Evolutionary conservation across 2,113 vertebrate genomes (phyloP).

Genomic region (Dolichallabes microphthalmus): DNA sequence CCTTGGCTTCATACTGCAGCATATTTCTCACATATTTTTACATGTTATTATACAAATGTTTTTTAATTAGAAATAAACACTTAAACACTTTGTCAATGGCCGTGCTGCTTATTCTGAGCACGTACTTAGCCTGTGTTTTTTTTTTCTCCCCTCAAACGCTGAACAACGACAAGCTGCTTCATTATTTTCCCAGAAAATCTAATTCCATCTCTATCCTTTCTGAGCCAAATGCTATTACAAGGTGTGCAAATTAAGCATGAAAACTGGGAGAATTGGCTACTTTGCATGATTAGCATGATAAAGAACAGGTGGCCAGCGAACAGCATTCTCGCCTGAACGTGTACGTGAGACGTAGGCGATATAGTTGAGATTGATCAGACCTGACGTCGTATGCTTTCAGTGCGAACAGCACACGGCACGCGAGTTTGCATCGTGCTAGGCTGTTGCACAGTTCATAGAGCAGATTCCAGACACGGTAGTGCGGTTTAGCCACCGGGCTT

Average conservation of each 20-base stretch:
- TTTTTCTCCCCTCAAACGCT: not conserved
- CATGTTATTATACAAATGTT: too few relatives aligned
- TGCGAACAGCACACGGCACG: too few relatives aligned
- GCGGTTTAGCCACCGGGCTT: constrained; percentile 11
- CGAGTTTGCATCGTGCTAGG: not conserved
- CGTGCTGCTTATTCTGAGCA: not conserved
- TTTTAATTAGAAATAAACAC: too few relatives aligned
- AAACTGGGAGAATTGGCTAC: not conserved
- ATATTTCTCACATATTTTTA: too few relatives aligned
- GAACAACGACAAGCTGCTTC: not conserved
- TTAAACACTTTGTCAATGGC: too few relatives aligned
- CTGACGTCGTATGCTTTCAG: not conserved
- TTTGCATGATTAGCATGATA: not conserved
- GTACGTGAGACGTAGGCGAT: not conserved
- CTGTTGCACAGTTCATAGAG: not conserved
- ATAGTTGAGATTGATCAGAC: not conserved
- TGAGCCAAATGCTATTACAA: not conserved
- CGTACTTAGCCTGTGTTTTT: not conserved
- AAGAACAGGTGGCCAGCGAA: not conserved
- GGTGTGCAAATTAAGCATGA: not conserved
- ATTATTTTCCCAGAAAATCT: not conserved
- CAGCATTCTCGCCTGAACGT: not conserved
- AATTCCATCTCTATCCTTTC: not conserved
- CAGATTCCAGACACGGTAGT: constrained; percentile 7
- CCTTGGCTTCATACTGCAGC: too few relatives aligned